phyloP scores from a whole-genome alignment of 2,797 vertebrate genomes.

The Vipera ursinii region DNA sequence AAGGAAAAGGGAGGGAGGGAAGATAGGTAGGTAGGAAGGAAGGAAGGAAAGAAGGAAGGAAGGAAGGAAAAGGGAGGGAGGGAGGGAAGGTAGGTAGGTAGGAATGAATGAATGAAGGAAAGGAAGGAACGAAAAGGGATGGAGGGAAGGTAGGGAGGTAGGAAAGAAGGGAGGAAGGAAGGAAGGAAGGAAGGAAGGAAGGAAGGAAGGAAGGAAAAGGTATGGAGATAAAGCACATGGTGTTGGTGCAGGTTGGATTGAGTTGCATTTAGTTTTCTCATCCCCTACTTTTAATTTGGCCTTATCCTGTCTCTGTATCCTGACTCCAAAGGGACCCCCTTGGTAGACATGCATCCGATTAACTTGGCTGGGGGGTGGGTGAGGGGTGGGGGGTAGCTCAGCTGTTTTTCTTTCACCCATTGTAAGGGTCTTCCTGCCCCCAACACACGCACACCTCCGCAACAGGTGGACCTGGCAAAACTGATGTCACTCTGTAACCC shows the following conservation, averaged over 20 bases:
- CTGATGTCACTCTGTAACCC: constrained; percentile 59
- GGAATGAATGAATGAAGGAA: not conserved
- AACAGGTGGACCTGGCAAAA: constrained; percentile 55
- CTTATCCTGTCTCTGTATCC: not conserved
- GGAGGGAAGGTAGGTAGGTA: not conserved
- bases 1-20: too few species aligned
- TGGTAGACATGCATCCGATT: not conserved
- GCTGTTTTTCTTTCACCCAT: not conserved
- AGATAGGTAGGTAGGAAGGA: too few species aligned
- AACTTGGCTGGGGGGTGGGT: not conserved
- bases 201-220: not conserved
- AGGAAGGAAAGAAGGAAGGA: too few species aligned
- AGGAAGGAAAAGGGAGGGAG: too few species aligned
- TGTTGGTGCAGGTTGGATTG: not conserved
- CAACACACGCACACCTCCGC: not conserved
- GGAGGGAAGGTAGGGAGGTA: rapidly evolving
- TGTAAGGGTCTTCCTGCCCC: not conserved
- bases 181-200: too few species aligned
- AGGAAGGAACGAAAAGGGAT: not conserved
- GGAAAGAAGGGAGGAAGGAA: too few species aligned
- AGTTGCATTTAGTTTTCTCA: not conserved
- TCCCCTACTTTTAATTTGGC: not conserved
- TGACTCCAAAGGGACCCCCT: not conserved
- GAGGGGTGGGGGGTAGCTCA: not conserved
- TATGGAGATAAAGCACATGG: not conserved